Base-by-base conservation (phyloP, 2,888 invertebrate species). In the Phortica magna region DNA sequence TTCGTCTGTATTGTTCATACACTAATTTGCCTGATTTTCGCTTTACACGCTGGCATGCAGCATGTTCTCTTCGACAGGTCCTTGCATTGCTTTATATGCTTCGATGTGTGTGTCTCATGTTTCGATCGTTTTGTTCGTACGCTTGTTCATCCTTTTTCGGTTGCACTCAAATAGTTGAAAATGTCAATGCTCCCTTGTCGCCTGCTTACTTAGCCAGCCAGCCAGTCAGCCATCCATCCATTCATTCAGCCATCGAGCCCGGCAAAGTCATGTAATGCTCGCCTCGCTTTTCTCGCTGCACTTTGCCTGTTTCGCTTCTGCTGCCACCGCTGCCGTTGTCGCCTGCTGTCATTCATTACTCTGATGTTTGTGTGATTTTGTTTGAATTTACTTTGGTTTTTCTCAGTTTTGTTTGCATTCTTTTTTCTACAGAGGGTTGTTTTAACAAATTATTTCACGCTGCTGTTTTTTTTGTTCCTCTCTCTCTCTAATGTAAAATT, bases 21-120 rank as follows among this genome's bases (percentile, higher is more conserved):
- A 55, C 55, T 55, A 55, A 55, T 55, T 55, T 55, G 55, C 55
- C n/a, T 55, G 55, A 55, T 55, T 55, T 55, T 55, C 55, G 55
- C 17, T 55, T 55, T 55, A 17, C n/a, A 55, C n/a, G 55, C 55
- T 55, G 6, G 55, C 17, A 17, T 6, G 7, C 17, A n/a, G 55
- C 9, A 55, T 55, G 55, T 55, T 14, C 55, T 55, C 14, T 55
- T 17, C 55, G 55, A n/a, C 55, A 55, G 17, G n/a, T 17, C 55
- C 55, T 55, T 2, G 55, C n/a, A 14, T 55, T 6, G 14, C 17
- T 55, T 55, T 55, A 9, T n/a, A 55, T 55, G 14, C 12, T 0
- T 55, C 12, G 6, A n/a, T 55, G 55, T 17, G 55, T 55, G 55
- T 55, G 17, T 31, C 31, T 31, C 31, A 31, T 31, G 31, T 31